These are phyloP conservation scores for Siniperca scherzeri DNA, from an alignment of 2,797 vertebrate species.

Conservation along the genomic window DNA sequence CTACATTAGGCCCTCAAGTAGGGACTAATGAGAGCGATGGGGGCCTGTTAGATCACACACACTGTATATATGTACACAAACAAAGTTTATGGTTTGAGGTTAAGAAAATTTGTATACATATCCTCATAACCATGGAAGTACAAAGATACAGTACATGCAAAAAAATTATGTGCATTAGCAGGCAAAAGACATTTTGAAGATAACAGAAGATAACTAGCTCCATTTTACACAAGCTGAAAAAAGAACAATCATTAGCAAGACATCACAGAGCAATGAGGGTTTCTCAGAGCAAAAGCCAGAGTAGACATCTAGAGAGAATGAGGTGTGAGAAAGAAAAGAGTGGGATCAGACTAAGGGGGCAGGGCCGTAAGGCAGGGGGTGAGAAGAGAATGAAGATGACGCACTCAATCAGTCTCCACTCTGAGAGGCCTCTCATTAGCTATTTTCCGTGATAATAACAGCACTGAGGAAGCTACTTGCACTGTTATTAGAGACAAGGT, in stretches of 20 bases:
- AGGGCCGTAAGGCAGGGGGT: constrained; percentile 14
- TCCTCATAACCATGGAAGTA: neutral
- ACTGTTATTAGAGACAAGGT: constrained; percentile 57
- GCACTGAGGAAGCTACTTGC: constrained; percentile 38
- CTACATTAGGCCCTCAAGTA: neutral
- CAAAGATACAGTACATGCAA: neutral
- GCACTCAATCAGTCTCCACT: constrained; percentile 61
- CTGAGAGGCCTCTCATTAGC: constrained; percentile 62
- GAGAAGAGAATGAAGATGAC: constrained; percentile 53
- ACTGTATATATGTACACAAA: neutral
- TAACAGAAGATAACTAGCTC: constrained; percentile 10
- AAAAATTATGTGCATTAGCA: neutral
- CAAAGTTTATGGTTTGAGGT: neutral
- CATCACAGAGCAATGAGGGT: constrained; percentile 38
- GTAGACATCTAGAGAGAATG: constrained; percentile 23
- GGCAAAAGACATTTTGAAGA: neutral
- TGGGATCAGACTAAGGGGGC: constrained; percentile 33
- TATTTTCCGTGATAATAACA: constrained; percentile 51
- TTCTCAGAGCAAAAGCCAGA: constrained; percentile 21
- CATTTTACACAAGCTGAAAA: constrained; percentile 14
- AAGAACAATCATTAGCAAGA: constrained; percentile 47
- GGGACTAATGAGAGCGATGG: neutral
- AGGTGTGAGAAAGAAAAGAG: constrained; percentile 33
- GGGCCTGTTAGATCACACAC: neutral
- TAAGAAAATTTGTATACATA: neutral